Evolutionary conservation across 1,140 invertebrate genomes (phyloP), one percentile per base, ranked within the genome.

Genomic region (Eubasilissa regina): DNA sequence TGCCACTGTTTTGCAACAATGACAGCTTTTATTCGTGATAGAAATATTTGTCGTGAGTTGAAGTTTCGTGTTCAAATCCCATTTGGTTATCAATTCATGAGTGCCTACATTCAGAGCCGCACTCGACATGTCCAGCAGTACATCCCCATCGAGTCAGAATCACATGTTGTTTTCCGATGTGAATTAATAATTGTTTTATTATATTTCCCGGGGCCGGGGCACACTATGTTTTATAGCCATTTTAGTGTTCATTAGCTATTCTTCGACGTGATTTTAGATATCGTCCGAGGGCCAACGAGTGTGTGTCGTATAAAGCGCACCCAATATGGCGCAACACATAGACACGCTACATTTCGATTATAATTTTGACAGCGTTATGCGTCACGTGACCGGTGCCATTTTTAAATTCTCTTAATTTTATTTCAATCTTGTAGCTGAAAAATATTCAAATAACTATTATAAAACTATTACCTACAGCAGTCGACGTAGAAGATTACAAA

Each of bases 241-340:
- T 78, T 79, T 81, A 75, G 64, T 78, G 80, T 77, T 81, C 80
- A 81, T 81, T 81, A 81, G 74, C 60, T 81, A 79, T 81, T 79
- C 77, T 79, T 77, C 74, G 74, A 25, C 77, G 70, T 62, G 56
- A 75, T 75, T 60, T 45, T 45, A 55, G 77, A 51, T 64, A 68
- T 60, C 48, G 43, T 47, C 15, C 17, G 8, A 45, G 55, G 35
- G 73, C 58, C 44, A 13, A 15, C 13, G 19, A 47, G 44, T 60
- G 45, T 25, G 4, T 17, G 15, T 25, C 10, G 21, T 35, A 56
- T 10, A 56, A 74, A 74, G n/a, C 53, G 53, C 53, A 56, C 72
- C 11, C 25, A 19, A 43, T 19, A 74, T 15, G 4, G 25, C 25
- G 6, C 6, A 35, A 35, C 25, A n/a, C 25, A 35, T 35, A 35